Evolutionary conservation across 2,797 vertebrate genomes (phyloP).

Genomic region (Gila robusta): DNA sequence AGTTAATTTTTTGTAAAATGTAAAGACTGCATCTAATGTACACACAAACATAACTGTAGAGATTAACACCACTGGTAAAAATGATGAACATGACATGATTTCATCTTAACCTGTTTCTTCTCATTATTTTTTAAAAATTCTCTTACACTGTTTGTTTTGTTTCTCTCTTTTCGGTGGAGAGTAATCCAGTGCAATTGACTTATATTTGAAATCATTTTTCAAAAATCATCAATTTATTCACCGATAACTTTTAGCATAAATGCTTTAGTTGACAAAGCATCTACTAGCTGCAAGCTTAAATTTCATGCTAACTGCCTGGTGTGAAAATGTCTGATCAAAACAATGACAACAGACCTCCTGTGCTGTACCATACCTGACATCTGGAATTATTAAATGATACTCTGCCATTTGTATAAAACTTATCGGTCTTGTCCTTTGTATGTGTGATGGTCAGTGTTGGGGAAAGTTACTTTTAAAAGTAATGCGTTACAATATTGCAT

Average conservation of each 20-base stretch:
- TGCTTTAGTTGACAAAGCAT: neutral
- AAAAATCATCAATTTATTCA: neutral
- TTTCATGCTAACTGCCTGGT: slow-evolving; percentile 37
- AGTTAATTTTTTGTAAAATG: neutral
- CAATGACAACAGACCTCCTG: slow-evolving; percentile 72
- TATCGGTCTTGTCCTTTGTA: slow-evolving; percentile 63
- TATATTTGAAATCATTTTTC: neutral
- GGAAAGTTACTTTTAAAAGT: neutral
- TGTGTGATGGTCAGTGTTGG: slow-evolving; percentile 40
- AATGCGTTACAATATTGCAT: neutral
- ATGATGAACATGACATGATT: neutral
- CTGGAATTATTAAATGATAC: slow-evolving; percentile 90
- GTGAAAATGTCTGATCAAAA: slow-evolving; percentile 75
- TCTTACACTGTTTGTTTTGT: neutral
- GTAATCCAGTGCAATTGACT: neutral
- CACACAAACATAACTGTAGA: slow-evolving; percentile 1
- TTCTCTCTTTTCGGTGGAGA: neutral
- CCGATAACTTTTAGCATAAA: neutral
- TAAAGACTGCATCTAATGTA: neutral
- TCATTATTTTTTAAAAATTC: neutral
- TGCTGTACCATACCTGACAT: slow-evolving; percentile 85
- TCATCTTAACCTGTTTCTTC: neutral
- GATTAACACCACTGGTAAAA: neutral
- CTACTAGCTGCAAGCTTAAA: neutral
- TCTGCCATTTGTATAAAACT: slow-evolving; percentile 83